A percentile compares a stretch with the other conserved stretches of the same genome.
Evolutionary conservation across 2,888 invertebrate species (phyloP).

Genomic region (Thereva unica): DNA sequence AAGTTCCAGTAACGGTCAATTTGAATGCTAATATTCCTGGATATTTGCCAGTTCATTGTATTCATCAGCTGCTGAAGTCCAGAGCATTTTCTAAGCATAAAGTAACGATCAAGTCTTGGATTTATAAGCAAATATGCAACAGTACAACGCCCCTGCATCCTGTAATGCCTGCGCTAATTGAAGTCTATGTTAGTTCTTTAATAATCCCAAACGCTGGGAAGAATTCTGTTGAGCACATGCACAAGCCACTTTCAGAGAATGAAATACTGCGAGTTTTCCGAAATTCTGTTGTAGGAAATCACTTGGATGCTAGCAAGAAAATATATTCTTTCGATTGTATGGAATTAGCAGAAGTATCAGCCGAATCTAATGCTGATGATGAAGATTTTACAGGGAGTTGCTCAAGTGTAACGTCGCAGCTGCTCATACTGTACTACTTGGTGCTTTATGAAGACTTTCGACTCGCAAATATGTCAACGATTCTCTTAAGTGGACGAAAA

Average conservation of each 20-base stretch:
- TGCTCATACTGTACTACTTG: constrained; percentile 88
- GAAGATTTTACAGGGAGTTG: constrained; percentile 59
- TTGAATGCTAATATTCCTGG: constrained; percentile 88
- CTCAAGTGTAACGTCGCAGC: constrained; percentile 76
- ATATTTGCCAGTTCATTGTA: constrained; percentile 94
- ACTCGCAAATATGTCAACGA: constrained; percentile 70
- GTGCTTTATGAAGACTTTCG: constrained; percentile 90
- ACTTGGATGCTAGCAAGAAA: constrained; percentile 65
- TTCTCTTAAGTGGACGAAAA: constrained; percentile 70
- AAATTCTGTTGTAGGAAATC: constrained; percentile 75
- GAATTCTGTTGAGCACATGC: constrained; percentile 72
- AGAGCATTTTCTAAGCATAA: constrained; percentile 94
- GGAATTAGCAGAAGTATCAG: constrained; percentile 27
- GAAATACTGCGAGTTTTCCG: constrained; percentile 86
- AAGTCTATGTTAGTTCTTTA: constrained; percentile 93
- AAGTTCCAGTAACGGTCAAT: constrained; percentile 90
- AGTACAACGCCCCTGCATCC: constrained; percentile 91
- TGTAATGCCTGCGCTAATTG: constrained; percentile 88
- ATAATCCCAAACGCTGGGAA: constrained; percentile 67
- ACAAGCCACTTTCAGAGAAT: constrained; percentile 87
- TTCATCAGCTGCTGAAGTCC: constrained; percentile 91
- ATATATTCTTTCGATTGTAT: constrained; percentile 42
- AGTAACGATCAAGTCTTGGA: constrained; percentile 96
- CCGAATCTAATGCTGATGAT: constrained; percentile 60
- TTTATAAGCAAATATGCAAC: constrained; percentile 89